Percentiles rank a stretch among this genome's conserved stretches.
phyloP scores from a whole-genome alignment of 2,797 vertebrate species.

The Micromesistius poutassou region DNA sequence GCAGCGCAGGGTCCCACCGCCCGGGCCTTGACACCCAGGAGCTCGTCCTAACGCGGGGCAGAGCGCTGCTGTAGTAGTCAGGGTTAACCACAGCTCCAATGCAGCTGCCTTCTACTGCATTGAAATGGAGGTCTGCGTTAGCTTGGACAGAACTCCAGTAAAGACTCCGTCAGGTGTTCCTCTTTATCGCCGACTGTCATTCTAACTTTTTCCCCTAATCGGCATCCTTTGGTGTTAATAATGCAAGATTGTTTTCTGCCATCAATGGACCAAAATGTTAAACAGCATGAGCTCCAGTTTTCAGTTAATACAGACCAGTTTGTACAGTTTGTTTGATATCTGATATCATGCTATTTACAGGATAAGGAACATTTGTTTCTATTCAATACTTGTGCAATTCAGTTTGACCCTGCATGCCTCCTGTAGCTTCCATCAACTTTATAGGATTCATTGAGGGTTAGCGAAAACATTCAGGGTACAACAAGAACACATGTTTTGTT shows the following conservation, averaged over 20 bases:
- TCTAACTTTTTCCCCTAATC: neutral
- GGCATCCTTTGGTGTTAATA: neutral
- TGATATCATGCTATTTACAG: neutral
- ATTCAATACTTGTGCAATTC: neutral
- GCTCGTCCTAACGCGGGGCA: no score
- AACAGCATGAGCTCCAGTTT: neutral
- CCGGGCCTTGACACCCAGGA: neutral
- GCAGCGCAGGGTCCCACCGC: neutral
- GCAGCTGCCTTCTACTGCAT: neutral
- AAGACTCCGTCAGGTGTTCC: no score
- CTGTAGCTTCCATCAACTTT: neutral
- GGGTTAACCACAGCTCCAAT: neutral
- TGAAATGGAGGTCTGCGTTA: neutral
- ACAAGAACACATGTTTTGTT: neutral
- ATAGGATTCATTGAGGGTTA: neutral
- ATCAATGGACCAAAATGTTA: neutral
- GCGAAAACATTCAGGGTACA: neutral
- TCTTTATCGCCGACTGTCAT: neutral
- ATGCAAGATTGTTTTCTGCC: neutral
- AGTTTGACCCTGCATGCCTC: no score
- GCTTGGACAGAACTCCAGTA: neutral
- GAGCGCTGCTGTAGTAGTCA: neutral
- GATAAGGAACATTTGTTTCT: neutral
- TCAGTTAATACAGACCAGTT: no score
- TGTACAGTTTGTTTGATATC: neutral